These are phyloP conservation scores for Apaloderma vittatum DNA, from an alignment of 2,113 vertebrate genomes.

Conservation along the genomic window DNA sequence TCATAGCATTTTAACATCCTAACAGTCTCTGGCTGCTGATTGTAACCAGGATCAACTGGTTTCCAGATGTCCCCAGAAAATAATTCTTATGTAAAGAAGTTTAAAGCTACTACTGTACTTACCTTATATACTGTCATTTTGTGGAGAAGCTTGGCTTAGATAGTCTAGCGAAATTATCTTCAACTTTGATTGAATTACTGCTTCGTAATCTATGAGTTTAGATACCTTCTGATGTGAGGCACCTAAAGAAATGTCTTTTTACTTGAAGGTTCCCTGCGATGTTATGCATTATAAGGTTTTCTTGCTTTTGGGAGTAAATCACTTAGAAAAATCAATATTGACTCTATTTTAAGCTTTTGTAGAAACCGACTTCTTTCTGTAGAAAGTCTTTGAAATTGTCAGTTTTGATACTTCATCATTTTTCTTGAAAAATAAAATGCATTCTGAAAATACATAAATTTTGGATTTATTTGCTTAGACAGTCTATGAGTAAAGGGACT, in stretches of 20 bases:
- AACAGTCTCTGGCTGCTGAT: background rate
- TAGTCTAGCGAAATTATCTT: background rate
- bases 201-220: background rate
- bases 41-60: background rate
- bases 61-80: background rate
- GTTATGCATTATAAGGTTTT: background rate
- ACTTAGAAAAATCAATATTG: background rate
- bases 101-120: background rate
- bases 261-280: background rate
- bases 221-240: background rate
- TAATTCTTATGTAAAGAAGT: background rate
- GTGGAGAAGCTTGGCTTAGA: background rate
- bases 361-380: background rate
- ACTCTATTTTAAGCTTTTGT: background rate
- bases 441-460: background rate
- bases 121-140: background rate
- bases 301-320: background rate
- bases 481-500: background rate
- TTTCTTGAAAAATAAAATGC: constrained; percentile 4
- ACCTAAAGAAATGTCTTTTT: background rate
- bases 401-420: background rate
- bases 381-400: background rate
- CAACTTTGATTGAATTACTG: background rate
- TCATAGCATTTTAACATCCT: background rate
- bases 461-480: background rate